Percentiles rank a stretch among this genome's conserved stretches.
These are phyloP conservation scores for Hydropsyche tenuis DNA, from an alignment of 1,140 invertebrate species.

Conservation along the genomic window DNA sequence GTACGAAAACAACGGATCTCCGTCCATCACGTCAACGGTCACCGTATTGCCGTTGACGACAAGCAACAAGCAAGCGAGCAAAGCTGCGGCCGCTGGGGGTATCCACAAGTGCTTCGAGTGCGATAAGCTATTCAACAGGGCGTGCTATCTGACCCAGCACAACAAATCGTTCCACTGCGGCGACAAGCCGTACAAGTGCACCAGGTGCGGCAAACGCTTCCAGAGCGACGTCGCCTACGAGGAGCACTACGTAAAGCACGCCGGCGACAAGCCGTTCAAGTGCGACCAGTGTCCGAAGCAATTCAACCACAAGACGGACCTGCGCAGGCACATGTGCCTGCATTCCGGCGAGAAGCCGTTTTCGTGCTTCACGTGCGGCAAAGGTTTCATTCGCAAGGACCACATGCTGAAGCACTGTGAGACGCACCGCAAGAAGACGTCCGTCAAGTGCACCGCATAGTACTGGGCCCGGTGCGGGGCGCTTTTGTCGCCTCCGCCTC, in stretches of 20 bases:
- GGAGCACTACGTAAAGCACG: slow-evolving; percentile 79
- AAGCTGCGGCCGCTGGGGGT: slow-evolving; percentile 53
- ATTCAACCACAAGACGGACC: slow-evolving; percentile 89
- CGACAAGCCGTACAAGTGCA: slow-evolving; percentile 85
- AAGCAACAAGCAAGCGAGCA: slow-evolving; percentile 57
- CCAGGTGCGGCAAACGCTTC: slow-evolving; percentile 84
- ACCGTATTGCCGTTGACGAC: slow-evolving; percentile 57
- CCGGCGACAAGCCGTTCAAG: slow-evolving; percentile 85
- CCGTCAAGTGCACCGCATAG: slow-evolving; percentile 53
- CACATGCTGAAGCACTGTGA: slow-evolving; percentile 93
- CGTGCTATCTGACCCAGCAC: slow-evolving; percentile 88
- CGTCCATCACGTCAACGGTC: slow-evolving; percentile 58
- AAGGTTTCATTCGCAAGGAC: slow-evolving; percentile 92
- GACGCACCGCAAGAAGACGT: slow-evolving; percentile 71
- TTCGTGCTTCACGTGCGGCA: slow-evolving; percentile 79
- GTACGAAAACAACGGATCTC: slow-evolving; percentile 56
- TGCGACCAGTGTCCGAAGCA: slow-evolving; percentile 88
- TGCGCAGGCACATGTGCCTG: slow-evolving; percentile 85
- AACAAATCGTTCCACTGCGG: slow-evolving; percentile 88
- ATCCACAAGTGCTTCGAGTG: slow-evolving; percentile 81
- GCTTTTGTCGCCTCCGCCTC: slow-evolving; percentile 14
- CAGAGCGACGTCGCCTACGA: slow-evolving; percentile 69
- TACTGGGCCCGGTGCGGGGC: slow-evolving; percentile 52
- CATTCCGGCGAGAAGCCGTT: slow-evolving; percentile 85
- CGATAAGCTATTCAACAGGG: slow-evolving; percentile 84